Base-by-base conservation (phyloP, 2,797 vertebrate genomes). In the Taenioides sp. region DNA sequence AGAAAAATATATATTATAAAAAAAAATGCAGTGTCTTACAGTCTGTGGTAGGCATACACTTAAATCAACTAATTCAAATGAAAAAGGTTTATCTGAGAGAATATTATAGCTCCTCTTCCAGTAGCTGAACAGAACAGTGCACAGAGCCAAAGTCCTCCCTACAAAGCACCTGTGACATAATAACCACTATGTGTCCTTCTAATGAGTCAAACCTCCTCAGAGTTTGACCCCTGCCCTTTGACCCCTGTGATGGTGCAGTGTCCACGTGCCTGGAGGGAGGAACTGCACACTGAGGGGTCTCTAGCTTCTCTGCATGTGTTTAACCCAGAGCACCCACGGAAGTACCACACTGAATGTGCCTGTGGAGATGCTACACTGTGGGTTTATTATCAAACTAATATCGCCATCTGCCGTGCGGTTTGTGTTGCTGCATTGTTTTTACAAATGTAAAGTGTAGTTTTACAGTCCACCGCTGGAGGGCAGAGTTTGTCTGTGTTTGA, bases 371-470 rank as follows among this genome's bases (percentile, higher is more conserved):
- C 69, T 27, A 66, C 6, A 0, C 65, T 9, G 27, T 31, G 3
- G 12, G 25, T 61, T 77, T 16, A 80, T 77, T 72, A 7, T 64
- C 22, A 34, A 37, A 22, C 37, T 27, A 73, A 23, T 82, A 65
- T 76, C 72, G 69, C 86, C 90, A 85, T 74, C 86, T 84, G 67
- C 75, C 80, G 90, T 43, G 23, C 12, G 0, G 2, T 58, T 17
- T 58, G 7, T 16, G 6, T 27, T 10, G 1, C 70, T 6, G 47
- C 0, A 4, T 22, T 28, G 5, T 43, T 63, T 28, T 10, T 0
- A 27, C 5, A 2, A 12, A 7, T 0, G 2, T 70, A 4, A 65
- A 27, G 14, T 80, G 81, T 71, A 87, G 16, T 76, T 69, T 5
- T 9, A 0, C 17, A 14, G 1, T 71, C 74, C 7, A 68, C 83